These are phyloP conservation scores for Mus minutoides DNA, from an alignment of 2,797 vertebrate genomes.

Conservation along the genomic window DNA sequence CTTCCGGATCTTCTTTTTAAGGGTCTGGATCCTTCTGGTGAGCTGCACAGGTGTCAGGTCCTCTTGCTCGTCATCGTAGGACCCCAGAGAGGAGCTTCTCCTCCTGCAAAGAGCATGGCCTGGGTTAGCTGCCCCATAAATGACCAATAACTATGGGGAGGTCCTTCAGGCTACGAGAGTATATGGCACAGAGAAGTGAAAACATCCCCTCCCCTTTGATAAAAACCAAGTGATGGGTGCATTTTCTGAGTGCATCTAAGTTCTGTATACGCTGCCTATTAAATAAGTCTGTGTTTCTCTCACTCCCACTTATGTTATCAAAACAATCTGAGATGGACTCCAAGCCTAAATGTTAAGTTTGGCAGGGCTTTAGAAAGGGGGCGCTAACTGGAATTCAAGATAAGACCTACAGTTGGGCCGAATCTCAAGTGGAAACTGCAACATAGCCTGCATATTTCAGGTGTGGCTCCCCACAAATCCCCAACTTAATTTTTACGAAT, in stretches of 20 bases:
- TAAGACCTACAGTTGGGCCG: background rate
- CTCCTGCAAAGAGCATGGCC: constrained; percentile 87
- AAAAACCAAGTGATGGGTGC: background rate
- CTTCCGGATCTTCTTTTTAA: constrained; percentile 97
- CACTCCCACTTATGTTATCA: background rate
- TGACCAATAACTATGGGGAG: background rate
- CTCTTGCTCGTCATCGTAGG: constrained; percentile 94
- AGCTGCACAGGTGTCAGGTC: constrained; percentile 95
- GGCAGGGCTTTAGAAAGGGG: background rate
- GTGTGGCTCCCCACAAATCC: no score
- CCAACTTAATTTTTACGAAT: background rate
- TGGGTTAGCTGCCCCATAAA: constrained; percentile 31
- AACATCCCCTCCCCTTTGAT: background rate
- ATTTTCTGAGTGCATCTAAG: background rate
- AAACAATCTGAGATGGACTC: background rate
- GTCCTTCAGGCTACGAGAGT: background rate
- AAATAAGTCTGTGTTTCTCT: background rate
- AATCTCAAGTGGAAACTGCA: background rate
- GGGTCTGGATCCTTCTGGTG: constrained; percentile 95
- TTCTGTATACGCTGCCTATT: background rate
- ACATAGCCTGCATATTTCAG: background rate
- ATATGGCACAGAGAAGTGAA: background rate
- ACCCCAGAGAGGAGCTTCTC: constrained; percentile 95
- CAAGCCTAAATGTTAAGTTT: background rate
- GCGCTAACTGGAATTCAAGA: background rate